Percentiles rank a stretch among this genome's conserved stretches.
Conservation (phyloP, 2,797 vertebrate genomes). For the Enteromius fasciolatus region DNA sequence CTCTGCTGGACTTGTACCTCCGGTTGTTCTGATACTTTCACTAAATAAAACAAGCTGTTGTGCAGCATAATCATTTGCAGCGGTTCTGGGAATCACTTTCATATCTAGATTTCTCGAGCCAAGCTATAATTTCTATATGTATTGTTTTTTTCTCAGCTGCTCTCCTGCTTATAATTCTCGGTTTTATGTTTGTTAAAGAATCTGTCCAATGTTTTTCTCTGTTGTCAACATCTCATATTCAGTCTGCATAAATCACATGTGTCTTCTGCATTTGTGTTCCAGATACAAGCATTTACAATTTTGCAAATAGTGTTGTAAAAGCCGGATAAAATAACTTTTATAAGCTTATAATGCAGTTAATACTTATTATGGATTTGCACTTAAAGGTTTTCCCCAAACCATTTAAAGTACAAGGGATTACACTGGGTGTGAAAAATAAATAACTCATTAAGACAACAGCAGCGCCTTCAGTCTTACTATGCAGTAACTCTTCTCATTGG, state of each 20-base stretch:
- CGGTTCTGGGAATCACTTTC: background rate
- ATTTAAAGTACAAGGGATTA: background rate
- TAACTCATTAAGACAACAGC: background rate
- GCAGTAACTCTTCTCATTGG: slow-evolving; percentile 7
- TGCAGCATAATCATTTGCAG: background rate
- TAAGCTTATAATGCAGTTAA: background rate
- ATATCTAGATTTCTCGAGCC: background rate
- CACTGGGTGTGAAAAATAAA: background rate
- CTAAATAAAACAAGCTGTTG: slow-evolving; percentile 9
- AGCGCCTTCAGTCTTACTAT: background rate
- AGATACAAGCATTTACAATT: background rate
- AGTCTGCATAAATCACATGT: background rate
- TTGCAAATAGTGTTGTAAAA: background rate
- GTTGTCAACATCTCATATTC: background rate
- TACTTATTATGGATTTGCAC: background rate
- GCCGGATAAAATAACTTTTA: background rate
- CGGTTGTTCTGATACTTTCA: background rate
- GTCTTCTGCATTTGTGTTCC: background rate
- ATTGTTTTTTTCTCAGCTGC: background rate
- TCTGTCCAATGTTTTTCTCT: background rate
- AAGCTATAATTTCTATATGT: background rate
- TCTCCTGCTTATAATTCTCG: background rate
- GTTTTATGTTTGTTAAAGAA: background rate
- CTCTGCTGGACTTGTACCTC: background rate
- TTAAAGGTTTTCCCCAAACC: background rate